phyloP scores from a whole-genome alignment of 2,888 invertebrate species.

The Masnerella sp. region DNA sequence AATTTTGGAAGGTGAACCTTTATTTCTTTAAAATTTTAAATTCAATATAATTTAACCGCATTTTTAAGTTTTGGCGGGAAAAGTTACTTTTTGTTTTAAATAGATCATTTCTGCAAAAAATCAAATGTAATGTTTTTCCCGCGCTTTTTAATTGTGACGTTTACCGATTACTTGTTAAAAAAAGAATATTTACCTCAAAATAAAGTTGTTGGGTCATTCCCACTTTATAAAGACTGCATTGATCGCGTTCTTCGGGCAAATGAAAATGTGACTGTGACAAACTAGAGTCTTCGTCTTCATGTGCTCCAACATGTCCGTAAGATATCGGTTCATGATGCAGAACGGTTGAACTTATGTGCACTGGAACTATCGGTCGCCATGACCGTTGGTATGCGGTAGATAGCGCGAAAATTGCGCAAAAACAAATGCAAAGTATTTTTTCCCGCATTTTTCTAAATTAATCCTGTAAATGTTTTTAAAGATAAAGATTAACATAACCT shows the following conservation, averaged over 20 bases:
- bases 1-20: no score
- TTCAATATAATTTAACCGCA: no score
- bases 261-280: conserved; percentile 62
- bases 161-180: background rate
- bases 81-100: no score
- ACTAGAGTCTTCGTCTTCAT: conserved; percentile 56
- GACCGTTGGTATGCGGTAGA: conserved; percentile 65
- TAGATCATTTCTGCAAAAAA: no score
- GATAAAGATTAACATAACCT: background rate
- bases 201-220: conserved; percentile 84
- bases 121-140: no score
- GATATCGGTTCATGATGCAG: conserved; percentile 67
- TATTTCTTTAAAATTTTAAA: no score
- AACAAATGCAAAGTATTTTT: conserved; percentile 38
- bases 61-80: no score
- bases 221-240: conserved; percentile 85
- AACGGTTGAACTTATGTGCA: conserved; percentile 64
- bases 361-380: conserved; percentile 69
- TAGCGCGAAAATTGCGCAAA: conserved; percentile 32
- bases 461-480: background rate
- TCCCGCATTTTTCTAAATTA: conserved; percentile 55
- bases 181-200: conserved; percentile 75
- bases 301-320: conserved; percentile 62
- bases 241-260: conserved; percentile 76
- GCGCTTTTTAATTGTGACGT: background rate